Evolutionary conservation across 1,140 invertebrate species (phyloP).

Genomic region (Euura lappo): DNA sequence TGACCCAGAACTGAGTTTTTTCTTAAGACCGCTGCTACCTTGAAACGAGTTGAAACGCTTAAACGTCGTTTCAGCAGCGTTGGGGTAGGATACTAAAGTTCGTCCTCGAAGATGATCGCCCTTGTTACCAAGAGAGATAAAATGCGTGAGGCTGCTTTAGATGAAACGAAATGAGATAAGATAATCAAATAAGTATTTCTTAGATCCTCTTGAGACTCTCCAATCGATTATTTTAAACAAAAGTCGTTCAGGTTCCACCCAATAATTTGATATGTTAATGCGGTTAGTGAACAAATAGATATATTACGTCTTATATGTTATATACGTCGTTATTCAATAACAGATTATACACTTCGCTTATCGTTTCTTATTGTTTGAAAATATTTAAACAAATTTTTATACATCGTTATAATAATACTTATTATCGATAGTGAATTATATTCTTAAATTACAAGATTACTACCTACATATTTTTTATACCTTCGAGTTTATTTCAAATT

Average conservation of each 20-base stretch:
- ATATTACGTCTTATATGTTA: conserved; percentile 10
- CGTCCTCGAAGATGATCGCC: no score
- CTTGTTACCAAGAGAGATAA: not conserved
- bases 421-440: no score
- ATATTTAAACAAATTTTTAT: not conserved
- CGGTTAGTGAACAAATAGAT: not conserved
- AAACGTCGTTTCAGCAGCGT: no score
- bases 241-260: not conserved
- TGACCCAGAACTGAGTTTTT: no score
- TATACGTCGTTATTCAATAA: not conserved
- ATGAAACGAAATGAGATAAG: not conserved
- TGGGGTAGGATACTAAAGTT: no score
- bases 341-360: not conserved
- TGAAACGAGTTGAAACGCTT: no score
- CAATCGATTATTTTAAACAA: no score
- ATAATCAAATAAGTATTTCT: not conserved
- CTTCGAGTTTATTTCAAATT: not conserved
- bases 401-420: not conserved
- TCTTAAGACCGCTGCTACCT: no score
- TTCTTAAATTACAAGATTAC: not conserved
- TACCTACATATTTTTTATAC: not conserved
- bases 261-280: conserved; percentile 2
- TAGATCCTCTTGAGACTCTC: no score
- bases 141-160: not conserved
- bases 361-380: not conserved